These are phyloP conservation scores for Fregetta grallaria DNA, from an alignment of 2,113 vertebrate genomes.

Conservation along the genomic window DNA sequence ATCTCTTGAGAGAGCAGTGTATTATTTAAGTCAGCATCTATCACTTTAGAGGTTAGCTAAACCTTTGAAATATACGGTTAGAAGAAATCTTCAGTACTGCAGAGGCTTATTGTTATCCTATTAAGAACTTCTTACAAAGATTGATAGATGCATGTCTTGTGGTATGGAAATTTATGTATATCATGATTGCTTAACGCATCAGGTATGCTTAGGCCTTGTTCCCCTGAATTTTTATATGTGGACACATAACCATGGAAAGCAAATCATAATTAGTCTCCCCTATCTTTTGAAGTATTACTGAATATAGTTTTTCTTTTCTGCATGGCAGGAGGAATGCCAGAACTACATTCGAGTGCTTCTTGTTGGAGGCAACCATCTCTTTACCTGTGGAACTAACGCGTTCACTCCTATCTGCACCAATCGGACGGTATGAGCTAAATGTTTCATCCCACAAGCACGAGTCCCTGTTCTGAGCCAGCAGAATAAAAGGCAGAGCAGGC, in stretches of 20 bases:
- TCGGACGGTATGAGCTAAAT: constrained; percentile 81
- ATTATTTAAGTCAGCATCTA: neutral
- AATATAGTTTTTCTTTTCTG: neutral
- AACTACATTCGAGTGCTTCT: constrained; percentile 97
- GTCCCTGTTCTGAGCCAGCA: neutral
- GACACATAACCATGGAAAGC: neutral
- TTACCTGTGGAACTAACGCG: constrained; percentile 94
- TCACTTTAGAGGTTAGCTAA: neutral
- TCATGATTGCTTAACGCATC: neutral
- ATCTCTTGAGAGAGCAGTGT: neutral
- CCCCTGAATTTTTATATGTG: neutral
- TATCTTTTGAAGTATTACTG: neutral
- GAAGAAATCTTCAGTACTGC: neutral
- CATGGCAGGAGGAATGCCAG: constrained; percentile 92
- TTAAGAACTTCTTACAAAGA: neutral
- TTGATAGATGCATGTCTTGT: neutral
- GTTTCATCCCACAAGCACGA: neutral
- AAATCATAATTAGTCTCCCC: neutral
- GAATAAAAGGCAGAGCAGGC: neutral
- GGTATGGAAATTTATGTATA: neutral
- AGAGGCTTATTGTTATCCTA: neutral
- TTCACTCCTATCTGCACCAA: constrained; percentile 98
- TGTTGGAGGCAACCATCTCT: constrained; percentile 89
- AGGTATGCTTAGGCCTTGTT: neutral
- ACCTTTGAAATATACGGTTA: neutral